Evolutionary conservation across 2,113 vertebrate species (phyloP), one percentile per base, ranked within the genome.

Genomic region (Monarcha castaneiventris): DNA sequence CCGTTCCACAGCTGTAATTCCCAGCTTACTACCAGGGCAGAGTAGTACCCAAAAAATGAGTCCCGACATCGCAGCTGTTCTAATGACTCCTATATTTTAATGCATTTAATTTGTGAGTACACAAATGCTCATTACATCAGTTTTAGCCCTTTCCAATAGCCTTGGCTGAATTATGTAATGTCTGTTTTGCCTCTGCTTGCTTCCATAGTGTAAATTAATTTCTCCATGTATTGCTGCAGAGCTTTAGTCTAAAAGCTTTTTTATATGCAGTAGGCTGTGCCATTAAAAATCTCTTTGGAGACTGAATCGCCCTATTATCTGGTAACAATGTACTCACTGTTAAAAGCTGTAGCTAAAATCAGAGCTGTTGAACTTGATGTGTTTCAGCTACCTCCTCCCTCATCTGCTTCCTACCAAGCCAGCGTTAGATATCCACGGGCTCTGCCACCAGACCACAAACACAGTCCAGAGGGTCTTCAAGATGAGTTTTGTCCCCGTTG

Each of bases 401-500:
- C 99, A 99, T 93, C 99, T 99, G 49, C 98, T 99, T 27, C 99
- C 99, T 12, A 97, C 98, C 81, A 99, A 99, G 79, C 99, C 99
- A 2, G 99, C 98, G 9, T 96, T 99, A 97, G 99, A 99, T 96
- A 98, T 99, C 87, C 98, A 99, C 0, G 84, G 98, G 87, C 96
- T 99, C 87, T 98, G 97, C 59, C 98, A 98, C 84, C 98, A 98
- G 86, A 97, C 97, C 19, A 90, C 97, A 89, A 99, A 99, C 98
- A 98, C 98, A 27, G 98, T 99, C 68, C 98, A 99, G 92, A 98
- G 99, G 44, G 98, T 99, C 43, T 99, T 99, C 86, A 99, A 99
- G 98, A 99, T 99, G 99, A 99, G 99, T 95, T 99, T 99, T 46
- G 99, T 99, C 32, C 99, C 99, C 0, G 98, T 99, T 7, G 99